Evolutionary conservation across 2,113 vertebrate species (phyloP), one percentile per base, ranked within the genome.

Genomic region (Anthoscopus minutus): DNA sequence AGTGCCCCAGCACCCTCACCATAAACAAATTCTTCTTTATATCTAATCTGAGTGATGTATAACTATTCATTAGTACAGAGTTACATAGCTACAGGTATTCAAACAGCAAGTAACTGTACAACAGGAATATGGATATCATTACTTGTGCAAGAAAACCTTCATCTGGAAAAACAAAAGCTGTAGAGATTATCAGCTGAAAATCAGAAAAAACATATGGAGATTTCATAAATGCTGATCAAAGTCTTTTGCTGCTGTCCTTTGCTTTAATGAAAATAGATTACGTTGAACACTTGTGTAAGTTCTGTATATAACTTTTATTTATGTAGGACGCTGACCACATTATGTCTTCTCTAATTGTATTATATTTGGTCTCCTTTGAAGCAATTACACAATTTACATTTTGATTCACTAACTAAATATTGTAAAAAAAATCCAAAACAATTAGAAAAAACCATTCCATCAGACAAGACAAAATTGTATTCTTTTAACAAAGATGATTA

Each of bases 361-460:
- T 94, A n/a, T 30, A 82, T 81, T 45, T 74, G 14, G 28, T 70
- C 54, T 54, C n/a, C 74, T 94, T 93, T 90, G 82, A 94, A 82
- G 51, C 51, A 92, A 83, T 86, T 83, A 72, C 25, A 61, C 22
- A 86, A 85, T 92, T 94, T 88, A 93, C n/a, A 60, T 90, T 95
- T 93, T 48, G n/a, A 88, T 94, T 88, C 28, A 64, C 72, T 88
- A 92, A 67, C 60, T 56, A 86, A 92, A 83, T 64, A 81, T 48
- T 5, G 6, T 38, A 91, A 80, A 74, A 79, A 58, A 24, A 9
- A 2, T 4, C n/a, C 25, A 69, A 65, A 93, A 10, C 8, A n/a
- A 20, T 89, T 92, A 54, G 10, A 78, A 86, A 84, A 89, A 53
- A 31, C 27, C 33, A 54, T 62, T 88, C 56, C 42, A 38, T 60